Evolutionary conservation across 2,113 vertebrate species (phyloP), one percentile per base, ranked within the genome.

Genomic region (Odobenus rosmarus): DNA sequence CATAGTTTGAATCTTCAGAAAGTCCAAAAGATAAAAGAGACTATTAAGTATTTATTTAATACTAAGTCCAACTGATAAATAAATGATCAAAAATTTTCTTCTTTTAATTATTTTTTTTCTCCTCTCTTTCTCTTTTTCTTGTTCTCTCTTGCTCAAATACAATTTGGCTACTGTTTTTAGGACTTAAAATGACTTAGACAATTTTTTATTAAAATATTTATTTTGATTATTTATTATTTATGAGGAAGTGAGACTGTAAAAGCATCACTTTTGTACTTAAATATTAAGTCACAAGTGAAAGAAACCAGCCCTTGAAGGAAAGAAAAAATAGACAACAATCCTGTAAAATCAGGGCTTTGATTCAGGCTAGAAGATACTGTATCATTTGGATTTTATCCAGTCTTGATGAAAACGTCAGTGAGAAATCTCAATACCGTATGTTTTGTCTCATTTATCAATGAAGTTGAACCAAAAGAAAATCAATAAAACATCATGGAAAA

Each of bases 361-460:
- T 12, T 90, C 19, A 12, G 31, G 23, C 53, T 79, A 85, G 36
- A 74, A 87, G 9, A 64, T 81, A 76, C 9, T 57, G 18, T 83
- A 89, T 31, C 61, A 51, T 92, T 88, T 92, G 69, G 21, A 64
- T 88, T 94, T 83, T 84, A 79, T 71, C 46, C 79, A 80, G 13
- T 96, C 39, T 88, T 72, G 67, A 92, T 84, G 79, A 88, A 89
- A 91, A 92, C 26, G 53, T 94, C 83, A 90, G 23, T 77, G 61
- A 94, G 36, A 96, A 79, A 85, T 33, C 46, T 72, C 61, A 71
- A 24, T 94, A 49, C 16, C 33, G 10, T 88, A 94, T 83, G 61
- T 92, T 96, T 96, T 83, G 14, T 90, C 24, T 88, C 33, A 84
- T 81, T 95, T 96, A 87, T 84, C 51, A 97, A 46, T 91, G 61